phyloP scores from a whole-genome alignment of 1,140 invertebrate species.

The Melipona quadrifasciata region DNA sequence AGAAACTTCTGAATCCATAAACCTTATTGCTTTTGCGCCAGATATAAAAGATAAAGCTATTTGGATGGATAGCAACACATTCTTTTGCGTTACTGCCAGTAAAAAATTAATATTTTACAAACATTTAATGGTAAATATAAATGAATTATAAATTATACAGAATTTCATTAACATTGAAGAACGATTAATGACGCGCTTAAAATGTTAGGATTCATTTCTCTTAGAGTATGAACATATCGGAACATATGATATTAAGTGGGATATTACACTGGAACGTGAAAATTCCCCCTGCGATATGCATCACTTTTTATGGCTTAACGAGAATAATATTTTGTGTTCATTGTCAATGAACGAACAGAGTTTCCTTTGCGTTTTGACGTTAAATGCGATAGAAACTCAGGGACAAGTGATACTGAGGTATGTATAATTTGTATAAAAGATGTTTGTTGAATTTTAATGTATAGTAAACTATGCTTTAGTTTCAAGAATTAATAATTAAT shows the following conservation, averaged over 20 bases:
- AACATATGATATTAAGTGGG: slow-evolving; percentile 66
- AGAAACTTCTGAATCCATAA: slow-evolving; percentile 82
- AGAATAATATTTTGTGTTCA: slow-evolving; percentile 71
- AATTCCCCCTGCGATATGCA: slow-evolving; percentile 57
- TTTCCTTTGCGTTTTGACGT: slow-evolving; percentile 67
- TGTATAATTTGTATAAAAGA: neutral
- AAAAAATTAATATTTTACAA: slow-evolving; percentile 68
- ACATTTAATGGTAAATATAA: slow-evolving; percentile 56
- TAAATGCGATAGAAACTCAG: slow-evolving; percentile 54
- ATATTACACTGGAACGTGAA: slow-evolving; percentile 25
- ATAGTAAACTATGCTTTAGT: neutral
- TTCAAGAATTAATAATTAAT: neutral
- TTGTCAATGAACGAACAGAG: slow-evolving; percentile 43
- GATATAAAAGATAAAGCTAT: slow-evolving; percentile 52
- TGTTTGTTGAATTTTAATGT: neutral
- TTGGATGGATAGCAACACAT: slow-evolving; percentile 77
- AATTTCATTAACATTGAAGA: neutral
- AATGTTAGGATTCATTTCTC: slow-evolving; percentile 57
- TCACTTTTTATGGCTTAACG: slow-evolving; percentile 76
- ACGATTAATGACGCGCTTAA: neutral
- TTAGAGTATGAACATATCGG: slow-evolving; percentile 63
- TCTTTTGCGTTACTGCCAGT: slow-evolving; percentile 69
- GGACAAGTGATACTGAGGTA: slow-evolving; percentile 68
- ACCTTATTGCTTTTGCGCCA: slow-evolving; percentile 84
- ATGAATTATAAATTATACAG: slow-evolving; percentile 57